A percentile compares a stretch with the other conserved stretches of the same genome.
Conservation (phyloP, 2,113 vertebrate species). For the Ifrita kowaldi region DNA sequence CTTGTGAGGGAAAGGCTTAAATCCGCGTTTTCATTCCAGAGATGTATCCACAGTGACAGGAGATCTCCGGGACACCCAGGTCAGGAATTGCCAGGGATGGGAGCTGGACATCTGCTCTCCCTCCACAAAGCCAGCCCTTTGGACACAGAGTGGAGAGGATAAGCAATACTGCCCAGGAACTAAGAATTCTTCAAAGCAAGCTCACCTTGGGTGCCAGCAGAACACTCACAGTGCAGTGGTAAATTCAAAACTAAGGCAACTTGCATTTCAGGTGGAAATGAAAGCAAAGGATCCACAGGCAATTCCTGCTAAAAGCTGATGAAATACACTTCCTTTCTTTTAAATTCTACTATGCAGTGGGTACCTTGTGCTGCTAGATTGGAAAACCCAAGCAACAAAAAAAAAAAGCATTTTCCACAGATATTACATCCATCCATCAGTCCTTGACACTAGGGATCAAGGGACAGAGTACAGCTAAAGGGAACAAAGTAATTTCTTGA, state of each 20-base stretch:
- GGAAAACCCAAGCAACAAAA: neutral
- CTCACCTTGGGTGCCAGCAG: neutral
- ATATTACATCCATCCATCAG: neutral
- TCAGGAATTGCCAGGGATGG: neutral
- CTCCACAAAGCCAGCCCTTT: neutral
- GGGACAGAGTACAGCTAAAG: neutral
- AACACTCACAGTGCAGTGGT: neutral
- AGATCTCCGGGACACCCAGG: neutral
- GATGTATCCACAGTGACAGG: neutral
- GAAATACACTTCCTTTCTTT: neutral
- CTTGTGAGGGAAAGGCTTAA: constrained; percentile 21
- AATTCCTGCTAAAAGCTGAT: neutral
- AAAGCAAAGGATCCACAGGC: neutral
- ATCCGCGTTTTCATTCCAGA: neutral
- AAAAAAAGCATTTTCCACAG: neutral
- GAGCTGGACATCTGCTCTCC: neutral
- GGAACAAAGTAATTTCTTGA: neutral
- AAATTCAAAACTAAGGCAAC: neutral
- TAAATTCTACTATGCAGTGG: neutral
- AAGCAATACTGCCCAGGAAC: neutral
- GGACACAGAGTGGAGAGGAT: neutral
- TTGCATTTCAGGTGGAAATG: neutral
- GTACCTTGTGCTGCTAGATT: neutral
- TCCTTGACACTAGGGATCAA: neutral
- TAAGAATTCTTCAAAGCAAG: neutral